Conservation (phyloP, 2,797 vertebrate species). For the Arctocebus calabarensis region DNA sequence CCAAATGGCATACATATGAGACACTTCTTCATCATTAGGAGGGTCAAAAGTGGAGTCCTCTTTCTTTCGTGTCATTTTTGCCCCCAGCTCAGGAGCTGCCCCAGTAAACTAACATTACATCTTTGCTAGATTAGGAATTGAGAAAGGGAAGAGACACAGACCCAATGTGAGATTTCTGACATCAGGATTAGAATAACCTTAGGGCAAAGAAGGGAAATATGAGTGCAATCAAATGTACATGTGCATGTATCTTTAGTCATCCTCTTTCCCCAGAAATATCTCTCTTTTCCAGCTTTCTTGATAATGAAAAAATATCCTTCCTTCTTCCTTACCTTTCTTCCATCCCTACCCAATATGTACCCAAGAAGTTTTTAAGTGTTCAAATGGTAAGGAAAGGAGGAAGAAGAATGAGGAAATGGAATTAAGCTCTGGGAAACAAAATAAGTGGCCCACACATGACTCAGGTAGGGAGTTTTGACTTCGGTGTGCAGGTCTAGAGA, state of each 20-base stretch:
- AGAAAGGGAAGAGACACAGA: background rate
- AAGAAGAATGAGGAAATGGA: background rate
- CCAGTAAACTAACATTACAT: background rate
- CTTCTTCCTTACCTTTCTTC: background rate
- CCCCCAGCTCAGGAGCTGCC: background rate
- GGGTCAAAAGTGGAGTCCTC: background rate
- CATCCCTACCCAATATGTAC: background rate
- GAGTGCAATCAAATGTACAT: background rate
- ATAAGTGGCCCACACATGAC: constrained; percentile 55
- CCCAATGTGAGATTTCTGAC: background rate
- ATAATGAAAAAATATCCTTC: background rate
- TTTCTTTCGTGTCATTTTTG: background rate
- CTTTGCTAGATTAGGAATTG: background rate
- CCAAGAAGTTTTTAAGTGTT: background rate
- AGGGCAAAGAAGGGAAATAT: background rate
- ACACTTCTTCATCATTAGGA: background rate
- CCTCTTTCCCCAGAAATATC: background rate
- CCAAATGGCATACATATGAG: background rate
- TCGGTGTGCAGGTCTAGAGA: constrained; percentile 8
- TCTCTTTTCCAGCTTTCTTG: background rate
- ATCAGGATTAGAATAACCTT: background rate
- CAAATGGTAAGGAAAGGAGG: background rate
- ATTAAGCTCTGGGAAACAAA: constrained; percentile 51
- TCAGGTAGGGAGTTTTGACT: background rate
- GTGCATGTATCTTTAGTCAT: background rate